Evolutionary conservation across 2,888 invertebrate species (phyloP).

Genomic region (Lithophane socia): DNA sequence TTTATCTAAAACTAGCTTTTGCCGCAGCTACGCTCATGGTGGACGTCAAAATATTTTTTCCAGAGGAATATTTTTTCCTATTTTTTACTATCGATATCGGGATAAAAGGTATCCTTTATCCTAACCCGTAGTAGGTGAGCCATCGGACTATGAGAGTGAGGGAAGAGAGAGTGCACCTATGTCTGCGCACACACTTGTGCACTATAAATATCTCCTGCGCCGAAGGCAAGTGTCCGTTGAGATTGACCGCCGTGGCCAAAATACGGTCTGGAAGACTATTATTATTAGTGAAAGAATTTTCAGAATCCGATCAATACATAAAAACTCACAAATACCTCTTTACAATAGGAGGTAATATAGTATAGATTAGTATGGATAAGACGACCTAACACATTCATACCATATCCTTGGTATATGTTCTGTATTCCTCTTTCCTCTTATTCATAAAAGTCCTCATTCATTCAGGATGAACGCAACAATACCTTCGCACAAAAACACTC

Average conservation of each 20-base stretch:
- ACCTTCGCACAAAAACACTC: conserved; percentile 5
- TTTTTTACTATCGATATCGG: no score
- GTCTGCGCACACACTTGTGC: no score
- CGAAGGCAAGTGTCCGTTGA: no score
- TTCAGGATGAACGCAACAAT: conserved; percentile 12
- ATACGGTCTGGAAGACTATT: no score
- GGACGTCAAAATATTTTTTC: not conserved
- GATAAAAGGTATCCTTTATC: not conserved
- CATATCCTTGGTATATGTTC: not conserved
- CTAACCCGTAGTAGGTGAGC: not conserved
- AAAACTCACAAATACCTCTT: no score
- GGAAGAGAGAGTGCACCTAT: no score
- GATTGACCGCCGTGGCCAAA: no score
- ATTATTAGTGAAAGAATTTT: no score
- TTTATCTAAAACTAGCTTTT: not conserved
- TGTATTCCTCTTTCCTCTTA: not conserved
- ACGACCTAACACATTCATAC: not conserved
- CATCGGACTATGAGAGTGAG: no score
- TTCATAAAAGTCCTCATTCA: conserved; percentile 8
- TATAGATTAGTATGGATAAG: not conserved
- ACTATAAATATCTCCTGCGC: no score
- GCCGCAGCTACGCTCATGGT: not conserved
- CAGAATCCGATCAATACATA: no score
- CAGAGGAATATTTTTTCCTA: not conserved
- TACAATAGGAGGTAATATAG: no score